A percentile compares a stretch with the other conserved stretches of the same genome.
Evolutionary conservation across 2,888 invertebrate species (phyloP).

Genomic region (Microplitis manilae): DNA sequence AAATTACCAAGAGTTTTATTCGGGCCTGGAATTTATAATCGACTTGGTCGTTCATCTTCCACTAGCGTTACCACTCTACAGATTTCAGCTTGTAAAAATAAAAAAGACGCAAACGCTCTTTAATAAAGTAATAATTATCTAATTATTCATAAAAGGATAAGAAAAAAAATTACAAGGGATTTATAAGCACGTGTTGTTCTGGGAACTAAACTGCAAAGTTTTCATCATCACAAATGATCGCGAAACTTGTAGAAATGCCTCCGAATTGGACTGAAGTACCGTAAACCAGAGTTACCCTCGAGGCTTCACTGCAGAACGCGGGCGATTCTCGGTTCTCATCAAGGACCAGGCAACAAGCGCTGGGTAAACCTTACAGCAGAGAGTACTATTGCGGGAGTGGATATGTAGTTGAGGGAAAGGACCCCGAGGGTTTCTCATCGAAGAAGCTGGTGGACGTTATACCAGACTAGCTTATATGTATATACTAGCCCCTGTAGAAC

Average conservation of each 20-base stretch:
- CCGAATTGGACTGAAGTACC: conserved; percentile 26
- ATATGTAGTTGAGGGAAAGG: conserved; percentile 1
- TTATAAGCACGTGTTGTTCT: not conserved
- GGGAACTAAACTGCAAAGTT: not conserved
- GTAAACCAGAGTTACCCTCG: conserved; percentile 17
- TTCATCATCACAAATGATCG: not conserved
- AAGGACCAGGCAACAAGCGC: conserved; percentile 28
- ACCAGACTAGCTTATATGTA: conserved; percentile 3
- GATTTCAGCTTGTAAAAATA: not conserved
- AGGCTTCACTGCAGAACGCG: conserved; percentile 12
- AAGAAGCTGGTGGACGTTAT: conserved; percentile 37
- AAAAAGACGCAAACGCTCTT: not conserved
- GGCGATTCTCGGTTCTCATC: conserved; percentile 27
- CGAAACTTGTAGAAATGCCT: conserved; percentile 18
- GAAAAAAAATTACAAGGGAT: not conserved
- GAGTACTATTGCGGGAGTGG: conserved; percentile 29
- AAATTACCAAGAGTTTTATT: conserved; percentile 54
- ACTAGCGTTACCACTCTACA: not conserved
- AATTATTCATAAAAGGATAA: not conserved
- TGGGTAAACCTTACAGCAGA: conserved; percentile 13
- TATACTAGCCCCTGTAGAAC: conserved; percentile 29
- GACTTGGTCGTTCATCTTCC: conserved; percentile 23
- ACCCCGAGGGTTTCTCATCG: conserved; percentile 32
- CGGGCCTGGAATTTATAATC: conserved; percentile 53
- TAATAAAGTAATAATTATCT: not conserved